Base-by-base conservation (phyloP, 2,888 invertebrate species). In the Myopa testacea region DNA sequence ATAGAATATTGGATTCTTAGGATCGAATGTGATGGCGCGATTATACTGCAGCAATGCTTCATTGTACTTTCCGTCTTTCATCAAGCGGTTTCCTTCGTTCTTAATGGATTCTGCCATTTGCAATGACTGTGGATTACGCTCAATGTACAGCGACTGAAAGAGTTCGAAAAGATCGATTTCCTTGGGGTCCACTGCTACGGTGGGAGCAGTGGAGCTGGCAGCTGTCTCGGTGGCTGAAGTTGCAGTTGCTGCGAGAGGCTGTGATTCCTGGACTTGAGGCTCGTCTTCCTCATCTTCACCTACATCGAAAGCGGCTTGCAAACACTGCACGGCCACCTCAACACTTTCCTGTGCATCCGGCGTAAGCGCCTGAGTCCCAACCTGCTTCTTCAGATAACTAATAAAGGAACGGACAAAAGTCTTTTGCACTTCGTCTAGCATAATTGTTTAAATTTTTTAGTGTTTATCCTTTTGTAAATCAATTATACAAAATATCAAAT, bases 301-400 rank as follows among this genome's bases (percentile, higher is more conserved):
- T 1, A 98, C 90, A 82, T 93, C 94, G 88, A 96, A 98, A 8
- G 97, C 96, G 70, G 95, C 95, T 90, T 98, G 97, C 82, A 98
- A 91, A 89, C 98, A 98, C 90, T 98, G 98, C 82, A 96, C 93
- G 60, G 97, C 97, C 78, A 99, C 98, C 91, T 97, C 97, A 73
- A 98, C 83, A 80, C 90, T 90, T 82, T 89, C 89, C 37, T 86
- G 84, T 40, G 86, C 87, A 83, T 89, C 89, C 34, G 87, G 82
- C 7, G 87, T 82, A 77, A 90, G 85, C 4, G 81, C 74, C 38
- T 84, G 82, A 0, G 83, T 82, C 67, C 85, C 86, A 52, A 87
- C 84, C 78, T 90, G 88, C 76, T 86, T 84, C 81, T 88, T 87
- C 37, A 89, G 77, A 79, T 88, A 90, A 45, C 84, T 84, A 38